Evolutionary conservation across 2,888 invertebrate species (phyloP), one percentile per base, ranked within the genome.

Genomic region (Heliconius ethilla): DNA sequence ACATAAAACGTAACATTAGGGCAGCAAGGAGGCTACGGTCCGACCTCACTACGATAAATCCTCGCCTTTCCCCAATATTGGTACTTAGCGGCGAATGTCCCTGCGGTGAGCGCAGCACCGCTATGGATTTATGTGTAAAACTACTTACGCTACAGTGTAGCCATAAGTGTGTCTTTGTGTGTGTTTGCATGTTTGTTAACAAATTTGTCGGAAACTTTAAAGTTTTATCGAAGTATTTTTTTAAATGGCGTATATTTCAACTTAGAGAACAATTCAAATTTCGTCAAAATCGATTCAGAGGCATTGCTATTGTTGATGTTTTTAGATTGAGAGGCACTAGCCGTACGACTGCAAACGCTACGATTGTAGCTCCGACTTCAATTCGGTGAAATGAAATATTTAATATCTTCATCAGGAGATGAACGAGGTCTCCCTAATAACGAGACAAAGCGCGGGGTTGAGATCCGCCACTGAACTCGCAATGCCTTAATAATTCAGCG

Each of bases 61-160:
- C 62, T 65, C 63, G 74, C 65, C 63, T 74, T 40, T 63, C 74
- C 74, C 74, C 74, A 74, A 63, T 74, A 74, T 74, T 74, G 74
- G 74, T 74, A 65, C 74, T 74, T 74, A 74, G 65, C 40, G 45
- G 69, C 40, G 40, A n/a, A 37, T 40, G 74, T 72, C 40, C 40
- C 63, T 63, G 74, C 62, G 74, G 74, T 65, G 25, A 40, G 74
- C 27, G 74, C 45, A 63, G 65, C 74, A 74, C 40, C 63, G 63
- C 11, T 74, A 27, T 74, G 7, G 40, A 74, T 45, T 74, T 74
- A 74, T 74, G 40, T 74, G 65, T 74, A 29, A 74, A 74, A 37
- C 45, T 29, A 74, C 65, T 45, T 40, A 74, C 27, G 27, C 18
- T 74, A 62, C 13, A 33, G 33, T 10, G 9, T 63, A 7, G 3